A percentile compares a stretch with the other conserved stretches of the same genome.
Evolutionary conservation across 1,140 invertebrate species (phyloP).

Genomic region (Calosoma granatense): DNA sequence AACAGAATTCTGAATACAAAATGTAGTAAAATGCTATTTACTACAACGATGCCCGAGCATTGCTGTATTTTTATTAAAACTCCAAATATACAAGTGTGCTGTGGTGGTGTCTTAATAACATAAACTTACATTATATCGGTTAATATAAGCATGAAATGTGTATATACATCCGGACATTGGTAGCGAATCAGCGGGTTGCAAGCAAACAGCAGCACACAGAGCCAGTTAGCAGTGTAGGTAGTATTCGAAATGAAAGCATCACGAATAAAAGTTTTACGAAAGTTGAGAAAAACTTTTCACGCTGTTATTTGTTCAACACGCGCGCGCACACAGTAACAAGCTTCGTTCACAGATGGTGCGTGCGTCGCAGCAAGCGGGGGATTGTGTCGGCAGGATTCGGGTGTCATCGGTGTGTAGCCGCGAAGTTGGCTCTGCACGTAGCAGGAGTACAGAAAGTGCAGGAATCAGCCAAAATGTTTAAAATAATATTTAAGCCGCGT

Average conservation of each 20-base stretch:
- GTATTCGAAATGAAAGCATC: background rate
- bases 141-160: constrained; percentile 6
- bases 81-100: background rate
- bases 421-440: background rate
- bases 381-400: background rate
- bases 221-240: too few relatives aligned
- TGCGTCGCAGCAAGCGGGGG: background rate
- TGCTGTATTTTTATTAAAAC: constrained; percentile 2
- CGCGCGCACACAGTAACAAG: background rate
- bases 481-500: too few relatives aligned
- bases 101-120: constrained; percentile 4
- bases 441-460: background rate
- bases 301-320: background rate
- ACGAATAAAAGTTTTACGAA: background rate
- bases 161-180: background rate
- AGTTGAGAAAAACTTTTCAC: too few relatives aligned
- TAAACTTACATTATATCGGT: constrained; percentile 1
- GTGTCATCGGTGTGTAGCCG: background rate
- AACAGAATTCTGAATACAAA: too few relatives aligned
- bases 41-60: too few relatives aligned
- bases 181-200: background rate
- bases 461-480: too few relatives aligned
- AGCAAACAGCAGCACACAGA: background rate
- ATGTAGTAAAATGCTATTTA: too few relatives aligned
- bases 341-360: background rate